Conservation (phyloP, 1,140 invertebrate species). For the Ephestia elutella region DNA sequence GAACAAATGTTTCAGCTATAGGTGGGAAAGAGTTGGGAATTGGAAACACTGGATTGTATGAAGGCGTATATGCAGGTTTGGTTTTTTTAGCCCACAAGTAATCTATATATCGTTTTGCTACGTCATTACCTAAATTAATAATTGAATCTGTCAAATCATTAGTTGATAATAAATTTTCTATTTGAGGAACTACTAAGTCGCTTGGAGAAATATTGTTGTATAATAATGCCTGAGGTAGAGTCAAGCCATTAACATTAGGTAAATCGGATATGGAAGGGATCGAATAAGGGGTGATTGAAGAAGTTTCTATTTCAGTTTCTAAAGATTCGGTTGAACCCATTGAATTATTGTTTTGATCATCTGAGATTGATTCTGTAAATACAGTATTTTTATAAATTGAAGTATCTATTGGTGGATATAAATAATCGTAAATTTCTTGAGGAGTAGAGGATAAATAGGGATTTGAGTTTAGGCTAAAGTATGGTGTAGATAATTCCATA, state of each 20-base stretch:
- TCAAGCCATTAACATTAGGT: background rate
- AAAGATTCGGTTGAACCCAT: background rate
- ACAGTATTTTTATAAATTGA: background rate
- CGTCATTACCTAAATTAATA: background rate
- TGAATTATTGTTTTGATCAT: background rate
- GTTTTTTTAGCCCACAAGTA: background rate
- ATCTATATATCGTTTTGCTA: background rate
- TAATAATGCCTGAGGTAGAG: background rate
- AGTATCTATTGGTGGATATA: background rate
- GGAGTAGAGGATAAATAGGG: background rate
- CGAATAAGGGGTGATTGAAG: background rate
- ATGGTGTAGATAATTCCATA: background rate
- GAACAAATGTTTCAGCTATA: background rate
- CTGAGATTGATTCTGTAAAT: background rate
- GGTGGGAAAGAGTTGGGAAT: background rate
- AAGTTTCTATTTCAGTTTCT: background rate
- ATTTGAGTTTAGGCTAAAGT: background rate
- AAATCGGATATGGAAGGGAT: background rate
- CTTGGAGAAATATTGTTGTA: conserved; percentile 4
- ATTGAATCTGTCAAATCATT: background rate
- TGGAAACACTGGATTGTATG: background rate
- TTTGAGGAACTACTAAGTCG: background rate
- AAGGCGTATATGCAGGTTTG: background rate
- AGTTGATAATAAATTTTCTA: background rate
- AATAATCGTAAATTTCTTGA: background rate